Percentiles rank a stretch among this genome's conserved stretches.
These are phyloP conservation scores for Buphagus erythrorhynchus DNA, from an alignment of 2,797 vertebrate species.

Conservation along the genomic window DNA sequence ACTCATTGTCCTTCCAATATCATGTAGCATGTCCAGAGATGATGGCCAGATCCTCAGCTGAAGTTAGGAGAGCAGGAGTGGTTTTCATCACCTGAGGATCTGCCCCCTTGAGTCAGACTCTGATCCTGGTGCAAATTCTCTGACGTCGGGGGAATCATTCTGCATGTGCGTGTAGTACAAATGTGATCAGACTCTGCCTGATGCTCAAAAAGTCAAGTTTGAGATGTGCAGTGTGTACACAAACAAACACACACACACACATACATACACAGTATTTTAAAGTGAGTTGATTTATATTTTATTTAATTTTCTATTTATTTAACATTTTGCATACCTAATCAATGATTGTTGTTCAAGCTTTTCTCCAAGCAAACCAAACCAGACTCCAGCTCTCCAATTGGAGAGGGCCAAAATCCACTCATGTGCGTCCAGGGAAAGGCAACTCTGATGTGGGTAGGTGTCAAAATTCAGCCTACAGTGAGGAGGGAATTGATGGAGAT, in stretches of 20 bases:
- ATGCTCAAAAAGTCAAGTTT: slow-evolving; percentile 1
- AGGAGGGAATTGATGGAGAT: background rate
- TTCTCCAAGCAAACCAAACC: background rate
- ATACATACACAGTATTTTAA: background rate
- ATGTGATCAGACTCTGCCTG: slow-evolving; percentile 6
- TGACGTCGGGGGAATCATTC: background rate
- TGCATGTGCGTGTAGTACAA: background rate
- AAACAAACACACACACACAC: background rate
- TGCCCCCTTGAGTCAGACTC: background rate
- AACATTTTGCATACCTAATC: slow-evolving; percentile 1
- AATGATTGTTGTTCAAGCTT: slow-evolving; percentile 26
- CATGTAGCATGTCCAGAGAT: slow-evolving; percentile 59
- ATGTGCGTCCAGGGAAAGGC: background rate
- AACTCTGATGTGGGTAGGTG: background rate
- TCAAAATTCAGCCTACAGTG: background rate
- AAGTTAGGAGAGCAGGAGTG: background rate
- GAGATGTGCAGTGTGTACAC: background rate
- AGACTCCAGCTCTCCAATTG: background rate
- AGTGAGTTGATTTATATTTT: slow-evolving; percentile 9
- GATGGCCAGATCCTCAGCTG: slow-evolving; percentile 7
- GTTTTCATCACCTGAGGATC: background rate
- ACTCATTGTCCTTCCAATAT: slow-evolving; percentile 48
- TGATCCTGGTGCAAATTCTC: background rate
- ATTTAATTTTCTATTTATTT: slow-evolving; percentile 48
- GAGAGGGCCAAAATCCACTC: background rate